Conservation (phyloP, 2,888 invertebrate genomes). For the Rhaphigaster nebulosa region DNA sequence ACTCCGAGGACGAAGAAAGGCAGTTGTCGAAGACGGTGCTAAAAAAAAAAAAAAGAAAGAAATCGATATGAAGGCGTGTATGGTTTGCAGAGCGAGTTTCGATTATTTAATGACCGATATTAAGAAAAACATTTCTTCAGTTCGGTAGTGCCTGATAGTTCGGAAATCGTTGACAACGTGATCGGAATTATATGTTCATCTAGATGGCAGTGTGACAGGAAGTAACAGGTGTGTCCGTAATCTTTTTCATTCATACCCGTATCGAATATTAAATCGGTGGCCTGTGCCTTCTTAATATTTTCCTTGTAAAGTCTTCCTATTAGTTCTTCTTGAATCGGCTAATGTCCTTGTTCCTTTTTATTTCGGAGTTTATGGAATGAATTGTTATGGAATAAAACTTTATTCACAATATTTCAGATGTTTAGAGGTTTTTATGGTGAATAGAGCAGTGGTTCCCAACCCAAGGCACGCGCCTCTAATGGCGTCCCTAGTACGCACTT, state of each 20-base stretch:
- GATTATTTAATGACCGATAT: constrained; percentile 35
- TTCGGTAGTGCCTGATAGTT: background rate
- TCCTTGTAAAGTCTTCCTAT: background rate
- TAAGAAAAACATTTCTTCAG: background rate
- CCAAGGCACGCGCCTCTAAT: too few relatives aligned
- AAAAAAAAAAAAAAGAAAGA: too few relatives aligned
- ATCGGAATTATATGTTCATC: background rate
- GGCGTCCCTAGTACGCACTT: too few relatives aligned
- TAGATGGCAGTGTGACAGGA: background rate
- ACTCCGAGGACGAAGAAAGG: background rate
- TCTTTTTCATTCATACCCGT: background rate
- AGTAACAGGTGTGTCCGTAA: background rate
- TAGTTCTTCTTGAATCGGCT: background rate
- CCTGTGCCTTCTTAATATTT: background rate
- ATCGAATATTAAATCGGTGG: background rate
- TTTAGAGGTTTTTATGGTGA: too few relatives aligned
- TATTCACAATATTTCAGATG: too few relatives aligned
- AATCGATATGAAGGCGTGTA: constrained; percentile 4
- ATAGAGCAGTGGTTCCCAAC: too few relatives aligned
- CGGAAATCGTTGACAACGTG: constrained; percentile 1
- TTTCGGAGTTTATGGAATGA: too few relatives aligned
- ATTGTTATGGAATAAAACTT: too few relatives aligned
- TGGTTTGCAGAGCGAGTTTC: background rate
- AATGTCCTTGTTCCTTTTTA: background rate
- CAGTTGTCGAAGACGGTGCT: background rate